Base-by-base conservation (phyloP, 30 jellyfish, hydroid and myxozoan genomes). In the Aurelia aurita complex sp. Pacific region DNA sequence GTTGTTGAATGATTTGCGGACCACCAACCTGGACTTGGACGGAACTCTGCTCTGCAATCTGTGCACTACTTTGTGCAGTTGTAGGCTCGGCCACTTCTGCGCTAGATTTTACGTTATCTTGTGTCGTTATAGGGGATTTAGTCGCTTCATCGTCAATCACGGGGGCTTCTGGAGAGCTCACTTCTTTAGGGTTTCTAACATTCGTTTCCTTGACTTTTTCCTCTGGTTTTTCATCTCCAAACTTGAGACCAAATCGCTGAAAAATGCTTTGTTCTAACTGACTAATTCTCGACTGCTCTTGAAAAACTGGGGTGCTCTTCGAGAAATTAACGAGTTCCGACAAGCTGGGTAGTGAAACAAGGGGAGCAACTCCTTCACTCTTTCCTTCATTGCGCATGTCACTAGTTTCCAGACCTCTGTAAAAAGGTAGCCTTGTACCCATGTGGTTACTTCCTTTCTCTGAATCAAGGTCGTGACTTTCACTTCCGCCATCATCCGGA, bases 311-410 rank as follows among this genome's bases (percentile, higher is more conserved):
- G 5, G 88, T 55, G 6, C 46, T 36, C 51, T 77, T 77, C 10
- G 88, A 77, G 65, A 77, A 73, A 62, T 65, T 71, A 0, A 83
- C 82, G 10, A 83, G 40, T 32, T 83, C 92, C 17, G 92, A 71
- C 70, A 83, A 65, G 64, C 92, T 83, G 15, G 92, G 92, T 79
- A 83, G 73, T 19, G 92, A 42, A 10, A 42, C 76, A 4, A 50
- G 33, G 36, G 70, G 83, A 3, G 69, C n/a, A 18, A 12, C 60
- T 38, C 34, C 63, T 1, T 75, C 32, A 46, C 15, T 9, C 15
- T 46, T 46, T 46, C 13, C 15, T 10, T 16, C 92, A 18, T 62
- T 60, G 23, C 23, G 43, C 7, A 35, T 63, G 29, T 38, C 80
- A 15, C 52, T 46, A 35, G 86, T 50, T 17, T 64, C 92, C 38